phyloP scores from a whole-genome alignment of 2,113 vertebrate genomes.

The Catharus minimus region DNA sequence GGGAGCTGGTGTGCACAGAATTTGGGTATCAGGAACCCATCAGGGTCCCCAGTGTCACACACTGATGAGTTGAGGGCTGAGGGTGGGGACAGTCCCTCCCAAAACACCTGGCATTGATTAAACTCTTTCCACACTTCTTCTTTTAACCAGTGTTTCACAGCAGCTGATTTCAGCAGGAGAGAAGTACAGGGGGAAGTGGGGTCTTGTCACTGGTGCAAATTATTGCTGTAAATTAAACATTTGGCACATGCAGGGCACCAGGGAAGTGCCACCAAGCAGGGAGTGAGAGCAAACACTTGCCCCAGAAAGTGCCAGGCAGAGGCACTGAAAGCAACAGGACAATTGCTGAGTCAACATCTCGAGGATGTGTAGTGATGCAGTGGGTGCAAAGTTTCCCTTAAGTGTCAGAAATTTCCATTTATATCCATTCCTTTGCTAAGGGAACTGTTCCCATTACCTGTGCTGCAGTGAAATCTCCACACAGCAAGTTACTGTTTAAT shows the following conservation, averaged over 20 bases:
- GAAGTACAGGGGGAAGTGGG: too few relatives aligned
- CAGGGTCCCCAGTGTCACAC: not conserved
- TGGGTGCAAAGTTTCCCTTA: not conserved
- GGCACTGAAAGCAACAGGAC: accelerated
- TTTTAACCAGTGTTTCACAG: not conserved
- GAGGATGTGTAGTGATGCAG: not conserved
- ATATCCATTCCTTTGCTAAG: not conserved
- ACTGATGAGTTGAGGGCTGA: not conserved
- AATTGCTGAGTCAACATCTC: not conserved
- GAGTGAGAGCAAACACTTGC: not conserved
- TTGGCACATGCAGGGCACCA: accelerated
- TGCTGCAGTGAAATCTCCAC: not conserved
- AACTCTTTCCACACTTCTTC: not conserved
- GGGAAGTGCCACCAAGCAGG: not conserved
- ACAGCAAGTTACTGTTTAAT: not conserved
- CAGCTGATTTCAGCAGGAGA: not conserved
- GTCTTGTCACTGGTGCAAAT: not conserved
- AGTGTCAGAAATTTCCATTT: not conserved
- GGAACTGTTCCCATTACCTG: not conserved
- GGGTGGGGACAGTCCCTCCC: not conserved
- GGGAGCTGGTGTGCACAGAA: not conserved
- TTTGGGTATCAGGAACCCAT: not conserved
- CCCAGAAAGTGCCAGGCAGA: not conserved
- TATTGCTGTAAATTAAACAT: not conserved
- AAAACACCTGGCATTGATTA: not conserved